phyloP scores from a whole-genome alignment of 2,888 invertebrate genomes.

The Gryllus longicercus region DNA sequence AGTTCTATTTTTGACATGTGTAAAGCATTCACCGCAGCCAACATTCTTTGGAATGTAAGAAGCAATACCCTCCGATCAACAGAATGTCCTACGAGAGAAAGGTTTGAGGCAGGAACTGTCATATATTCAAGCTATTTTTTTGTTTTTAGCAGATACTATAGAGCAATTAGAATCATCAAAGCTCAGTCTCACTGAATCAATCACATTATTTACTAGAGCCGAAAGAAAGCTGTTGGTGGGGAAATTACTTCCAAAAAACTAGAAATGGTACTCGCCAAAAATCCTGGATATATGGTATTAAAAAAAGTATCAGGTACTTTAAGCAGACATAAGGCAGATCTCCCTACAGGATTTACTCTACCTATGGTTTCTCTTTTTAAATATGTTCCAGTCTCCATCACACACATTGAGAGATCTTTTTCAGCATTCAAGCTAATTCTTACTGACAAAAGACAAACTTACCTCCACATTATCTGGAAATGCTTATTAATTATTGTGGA shows the following conservation, averaged over 20 bases:
- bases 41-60: not conserved
- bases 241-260: not conserved
- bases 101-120: too few relatives aligned
- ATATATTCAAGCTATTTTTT: too few relatives aligned
- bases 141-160: too few relatives aligned
- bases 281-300: not conserved
- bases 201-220: too few relatives aligned
- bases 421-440: not conserved
- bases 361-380: not conserved
- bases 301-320: not conserved
- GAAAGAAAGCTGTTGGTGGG: not conserved
- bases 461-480: not conserved
- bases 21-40: not conserved
- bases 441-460: not conserved
- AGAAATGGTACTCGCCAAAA: not conserved
- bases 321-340: not conserved
- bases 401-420: not conserved
- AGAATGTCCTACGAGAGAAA: too few relatives aligned
- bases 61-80: not conserved
- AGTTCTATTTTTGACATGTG: not conserved
- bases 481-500: not conserved
- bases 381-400: not conserved
- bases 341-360: not conserved
- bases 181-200: too few relatives aligned
- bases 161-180: too few relatives aligned